Evolutionary conservation across 1,140 invertebrate species (phyloP), one percentile per base, ranked within the genome.

Genomic region (Aphis craccivora): DNA sequence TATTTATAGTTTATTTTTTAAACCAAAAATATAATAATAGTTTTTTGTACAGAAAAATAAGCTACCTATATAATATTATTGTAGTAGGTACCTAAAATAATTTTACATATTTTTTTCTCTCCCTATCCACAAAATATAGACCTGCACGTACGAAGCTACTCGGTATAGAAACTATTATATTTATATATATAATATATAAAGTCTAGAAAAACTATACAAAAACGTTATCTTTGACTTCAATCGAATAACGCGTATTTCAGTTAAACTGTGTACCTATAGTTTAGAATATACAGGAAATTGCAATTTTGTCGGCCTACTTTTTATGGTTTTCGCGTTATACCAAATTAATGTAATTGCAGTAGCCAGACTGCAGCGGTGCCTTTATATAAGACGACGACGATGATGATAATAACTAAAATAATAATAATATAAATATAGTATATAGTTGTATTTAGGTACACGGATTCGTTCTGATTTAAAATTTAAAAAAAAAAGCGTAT

Each of bases 281-380:
- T 18, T 48, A 35, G 8, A n/a, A 30, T 48, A 84, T 84, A 86
- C 11, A n/a, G 45, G n/a, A 20, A 88, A 88, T 30, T 88, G 18
- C n/a, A 22, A 40, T 89, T 89, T 55, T 37, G 11, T 8, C 14
- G 89, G 55, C 37, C 55, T 90, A 90, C 23, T 90, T 90, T 90
- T 60, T 67, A 90, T 90, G 37, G 89, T 60, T 90, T 90, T 60
- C 88, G 88, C 88, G 51, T 60, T 48, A 90, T 90, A 53, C 35
- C 9, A 60, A 90, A 90, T 90, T 30, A 60, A 37, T 35, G 53
- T 90, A 55, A 90, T 90, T 90, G 30, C 30, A n/a, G 30, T 90
- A 37, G 8, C 51, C 18, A 60, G 43, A 55, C 51, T n/a, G 23
- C 37, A 25, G 18, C 8, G 2, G 25, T 40, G 30, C 35, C 30